Percentiles rank a stretch among this genome's conserved stretches.
These are phyloP conservation scores for Odontophorus gujanensis DNA, from an alignment of 2,113 vertebrate species.

Conservation along the genomic window DNA sequence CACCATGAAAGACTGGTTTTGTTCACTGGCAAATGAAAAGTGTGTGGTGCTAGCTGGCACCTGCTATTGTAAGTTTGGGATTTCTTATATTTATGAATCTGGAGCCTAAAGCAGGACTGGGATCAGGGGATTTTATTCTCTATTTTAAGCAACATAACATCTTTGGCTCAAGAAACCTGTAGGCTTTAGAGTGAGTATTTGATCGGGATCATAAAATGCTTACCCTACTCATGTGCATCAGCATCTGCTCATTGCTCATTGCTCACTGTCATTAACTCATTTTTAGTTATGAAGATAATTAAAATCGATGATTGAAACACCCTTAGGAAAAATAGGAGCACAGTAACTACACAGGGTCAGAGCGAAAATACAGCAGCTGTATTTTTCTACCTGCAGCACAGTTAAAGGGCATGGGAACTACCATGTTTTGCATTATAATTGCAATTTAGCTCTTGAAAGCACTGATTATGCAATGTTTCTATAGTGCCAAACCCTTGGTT, in stretches of 20 bases:
- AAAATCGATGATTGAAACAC: not conserved
- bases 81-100: not conserved
- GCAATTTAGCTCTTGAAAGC: constrained; percentile 25
- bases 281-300: not conserved
- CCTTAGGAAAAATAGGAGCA: not conserved
- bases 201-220: not conserved
- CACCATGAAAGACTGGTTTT: not conserved
- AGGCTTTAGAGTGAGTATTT: not conserved
- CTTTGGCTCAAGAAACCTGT: not conserved
- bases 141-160: not conserved
- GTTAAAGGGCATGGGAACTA: not conserved
- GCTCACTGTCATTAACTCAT: not conserved
- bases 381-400: not conserved
- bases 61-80: not conserved
- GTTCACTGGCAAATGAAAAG: not conserved
- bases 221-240: not conserved
- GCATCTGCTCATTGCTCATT: not conserved
- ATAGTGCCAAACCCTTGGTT: not conserved
- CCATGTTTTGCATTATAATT: constrained; percentile 24
- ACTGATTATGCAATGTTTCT: constrained; percentile 24
- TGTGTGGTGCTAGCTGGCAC: not conserved
- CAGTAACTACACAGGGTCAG: not conserved
- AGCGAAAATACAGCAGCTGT: not conserved
- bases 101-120: not conserved
- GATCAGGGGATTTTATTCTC: not conserved